phyloP scores from a whole-genome alignment of 2,888 invertebrate genomes.

The Lapara coniferarum region DNA sequence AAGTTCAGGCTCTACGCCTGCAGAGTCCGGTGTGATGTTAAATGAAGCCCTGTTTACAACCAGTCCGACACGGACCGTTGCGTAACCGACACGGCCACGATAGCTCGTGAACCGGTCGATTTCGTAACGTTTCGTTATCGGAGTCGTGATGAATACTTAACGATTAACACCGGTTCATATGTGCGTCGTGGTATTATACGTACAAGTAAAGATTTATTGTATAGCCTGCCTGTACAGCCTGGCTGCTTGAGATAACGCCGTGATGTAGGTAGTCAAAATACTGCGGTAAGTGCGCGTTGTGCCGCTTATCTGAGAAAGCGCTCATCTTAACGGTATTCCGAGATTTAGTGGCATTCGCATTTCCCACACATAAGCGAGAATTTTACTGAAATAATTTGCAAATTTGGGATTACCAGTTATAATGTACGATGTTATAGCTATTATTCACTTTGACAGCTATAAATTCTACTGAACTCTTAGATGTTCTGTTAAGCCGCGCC shows the following conservation, averaged over 20 bases:
- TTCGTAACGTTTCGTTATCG: slow-evolving; percentile 8
- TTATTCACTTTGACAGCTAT: not conserved
- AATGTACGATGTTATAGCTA: not conserved
- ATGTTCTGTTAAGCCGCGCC: not conserved
- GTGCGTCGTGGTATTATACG: too few relatives aligned
- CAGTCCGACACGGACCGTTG: slow-evolving; percentile 4
- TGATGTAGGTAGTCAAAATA: not conserved
- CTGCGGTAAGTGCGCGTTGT: not conserved
- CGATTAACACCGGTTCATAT: not conserved
- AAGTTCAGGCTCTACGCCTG: not conserved
- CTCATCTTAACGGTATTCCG: slow-evolving; percentile 6
- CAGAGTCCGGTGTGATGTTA: too few relatives aligned
- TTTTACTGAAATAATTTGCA: not conserved
- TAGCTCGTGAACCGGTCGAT: not conserved
- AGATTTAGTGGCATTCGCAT: slow-evolving; percentile 6
- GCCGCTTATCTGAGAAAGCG: slow-evolving; percentile 3
- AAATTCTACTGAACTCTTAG: not conserved
- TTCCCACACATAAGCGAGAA: not conserved
- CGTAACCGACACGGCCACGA: slow-evolving; percentile 13
- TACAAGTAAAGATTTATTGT: too few relatives aligned
- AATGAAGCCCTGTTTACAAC: not conserved
- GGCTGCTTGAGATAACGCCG: not conserved
- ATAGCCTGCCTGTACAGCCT: not conserved
- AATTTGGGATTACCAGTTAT: slow-evolving; percentile 6
- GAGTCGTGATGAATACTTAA: not conserved